Evolutionary conservation across 1,140 invertebrate genomes (phyloP), one percentile per base, ranked within the genome.

Genomic region (Elymnias hypermnestra): DNA sequence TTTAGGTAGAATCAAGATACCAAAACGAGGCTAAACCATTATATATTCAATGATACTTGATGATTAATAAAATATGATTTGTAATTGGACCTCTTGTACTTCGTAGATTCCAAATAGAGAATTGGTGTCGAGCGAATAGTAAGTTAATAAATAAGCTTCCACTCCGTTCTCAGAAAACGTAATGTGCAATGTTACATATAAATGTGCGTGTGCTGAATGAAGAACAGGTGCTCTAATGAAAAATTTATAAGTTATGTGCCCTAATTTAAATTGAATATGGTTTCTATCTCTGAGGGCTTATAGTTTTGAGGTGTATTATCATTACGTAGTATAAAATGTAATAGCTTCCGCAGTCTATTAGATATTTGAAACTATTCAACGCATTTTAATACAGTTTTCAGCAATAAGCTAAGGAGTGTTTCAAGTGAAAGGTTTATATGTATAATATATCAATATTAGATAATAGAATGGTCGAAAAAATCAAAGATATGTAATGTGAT

Each of bases 161-260:
- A 17, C 14, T 9, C 37, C 9, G 12, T 33, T 43, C 12, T 18
- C 19, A 39, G 41, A 14, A 38, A 52, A 40, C 22, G 15, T 45
- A 25, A 52, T 36, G 26, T 52, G 36, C 28, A 52, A 25, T 25
- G 49, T 44, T 51, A 37, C 35, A 42, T 19, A 51, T 51, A 28
- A 44, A 26, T 29, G 26, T 28, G 8, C 28, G 39, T 10, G 33
- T 29, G 13, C 41, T 48, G 40, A 37, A 55, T 43, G 39, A 59
- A 59, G 31, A 55, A 44, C 40, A 54, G 40, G 29, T 58, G 37
- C 26, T 47, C 45, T 51, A 39, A 51, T 55, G 50, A 59, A 59
- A 59, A 50, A 54, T 54, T 42, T 51, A 54, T 58, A 28, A 51
- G 38, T 28, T 25, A 23, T 26, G 22, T 47, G 47, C 17, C 40